Conservation (phyloP, 1,140 invertebrate genomes). For the Camponotus pennsylvanicus region DNA sequence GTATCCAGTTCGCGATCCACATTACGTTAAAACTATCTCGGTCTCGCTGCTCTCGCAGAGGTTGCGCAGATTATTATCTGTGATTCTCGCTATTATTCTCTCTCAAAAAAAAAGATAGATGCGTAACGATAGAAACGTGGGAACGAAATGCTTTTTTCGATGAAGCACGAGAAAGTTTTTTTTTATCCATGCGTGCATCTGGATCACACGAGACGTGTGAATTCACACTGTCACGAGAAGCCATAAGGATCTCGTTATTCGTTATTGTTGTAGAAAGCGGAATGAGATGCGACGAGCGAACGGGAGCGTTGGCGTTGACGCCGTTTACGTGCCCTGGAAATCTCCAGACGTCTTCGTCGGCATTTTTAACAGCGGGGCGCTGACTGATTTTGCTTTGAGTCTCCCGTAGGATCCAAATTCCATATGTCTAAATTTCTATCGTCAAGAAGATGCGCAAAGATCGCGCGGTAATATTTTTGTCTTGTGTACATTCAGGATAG, state of each 20-base stretch:
- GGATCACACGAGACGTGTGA: slow-evolving; percentile 55
- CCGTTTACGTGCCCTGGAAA: slow-evolving; percentile 60
- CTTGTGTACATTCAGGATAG: not conserved
- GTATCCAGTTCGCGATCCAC: not conserved
- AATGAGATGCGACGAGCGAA: slow-evolving; percentile 68
- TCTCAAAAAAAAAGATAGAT: not conserved
- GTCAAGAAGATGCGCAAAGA: slow-evolving; percentile 55
- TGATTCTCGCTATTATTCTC: not conserved
- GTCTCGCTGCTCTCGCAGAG: not conserved
- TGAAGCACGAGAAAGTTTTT: not conserved
- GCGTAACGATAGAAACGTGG: slow-evolving; percentile 44
- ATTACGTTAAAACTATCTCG: slow-evolving; percentile 2
- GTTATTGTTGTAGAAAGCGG: slow-evolving; percentile 67
- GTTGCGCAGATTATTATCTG: slow-evolving; percentile 42
- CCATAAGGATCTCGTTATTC: slow-evolving; percentile 73
- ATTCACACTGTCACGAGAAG: slow-evolving; percentile 32
- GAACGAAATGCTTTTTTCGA: slow-evolving; percentile 23
- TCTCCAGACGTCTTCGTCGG: slow-evolving; percentile 75
- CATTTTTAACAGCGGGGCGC: slow-evolving; percentile 58
- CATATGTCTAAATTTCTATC: not conserved
- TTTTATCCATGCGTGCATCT: slow-evolving; percentile 3
- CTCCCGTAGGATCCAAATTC: slow-evolving; percentile 20
- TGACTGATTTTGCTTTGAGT: slow-evolving; percentile 65
- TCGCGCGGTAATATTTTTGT: slow-evolving; percentile 55
- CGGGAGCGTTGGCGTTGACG: slow-evolving; percentile 64